These are phyloP conservation scores for Drosophila eugracilis DNA, from an alignment of 1,140 invertebrate species.

Conservation along the genomic window DNA sequence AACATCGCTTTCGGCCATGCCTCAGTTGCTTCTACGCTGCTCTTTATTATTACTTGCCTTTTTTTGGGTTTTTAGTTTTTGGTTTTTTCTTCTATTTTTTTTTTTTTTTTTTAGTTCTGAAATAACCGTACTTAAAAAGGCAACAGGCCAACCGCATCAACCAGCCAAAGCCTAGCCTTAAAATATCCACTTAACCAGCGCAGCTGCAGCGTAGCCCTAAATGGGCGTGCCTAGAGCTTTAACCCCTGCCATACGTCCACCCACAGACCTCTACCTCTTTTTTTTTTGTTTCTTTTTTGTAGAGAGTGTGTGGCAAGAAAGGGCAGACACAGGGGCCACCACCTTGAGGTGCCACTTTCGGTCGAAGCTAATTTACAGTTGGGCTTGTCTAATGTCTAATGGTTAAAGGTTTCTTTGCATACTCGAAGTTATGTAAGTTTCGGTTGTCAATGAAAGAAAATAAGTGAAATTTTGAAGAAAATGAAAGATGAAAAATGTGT, in stretches of 20 bases:
- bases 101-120: constrained; percentile 54
- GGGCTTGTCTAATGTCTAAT: constrained; percentile 34
- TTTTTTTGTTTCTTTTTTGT: background rate
- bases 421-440: background rate
- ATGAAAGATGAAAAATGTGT: background rate
- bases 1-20: constrained; percentile 55
- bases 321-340: constrained; percentile 35
- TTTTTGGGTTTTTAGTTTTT: constrained; percentile 41
- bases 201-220: constrained; percentile 54
- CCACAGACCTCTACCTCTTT: constrained; percentile 4
- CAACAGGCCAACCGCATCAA: constrained; percentile 61
- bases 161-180: constrained; percentile 63
- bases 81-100: constrained; percentile 6
- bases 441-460: background rate
- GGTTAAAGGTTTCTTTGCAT: constrained; percentile 5
- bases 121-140: constrained; percentile 66
- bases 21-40: constrained; percentile 65
- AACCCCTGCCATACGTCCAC: constrained; percentile 28
- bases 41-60: constrained; percentile 44
- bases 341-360: constrained; percentile 48
- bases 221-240: constrained; percentile 54
- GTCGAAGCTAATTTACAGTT: constrained; percentile 20
- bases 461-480: background rate
- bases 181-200: constrained; percentile 52
- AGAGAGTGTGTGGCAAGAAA: constrained; percentile 59